phyloP scores from a whole-genome alignment of 2,797 vertebrate genomes.

The Amphiprion clarkii region DNA sequence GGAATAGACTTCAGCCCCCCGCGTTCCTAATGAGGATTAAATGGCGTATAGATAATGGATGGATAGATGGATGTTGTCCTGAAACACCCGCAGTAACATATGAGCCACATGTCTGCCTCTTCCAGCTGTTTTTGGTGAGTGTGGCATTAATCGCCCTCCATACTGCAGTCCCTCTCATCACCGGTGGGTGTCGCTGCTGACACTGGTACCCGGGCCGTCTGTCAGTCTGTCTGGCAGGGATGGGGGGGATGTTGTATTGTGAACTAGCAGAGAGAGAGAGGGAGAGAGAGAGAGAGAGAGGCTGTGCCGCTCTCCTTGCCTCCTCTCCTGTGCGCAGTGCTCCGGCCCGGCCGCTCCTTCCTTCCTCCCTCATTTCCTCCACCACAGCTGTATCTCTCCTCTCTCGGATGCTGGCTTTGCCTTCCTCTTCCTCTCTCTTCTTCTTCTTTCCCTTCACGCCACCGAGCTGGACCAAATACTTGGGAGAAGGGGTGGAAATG shows the following conservation, averaged over 20 bases:
- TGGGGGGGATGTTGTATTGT: slow-evolving; percentile 62
- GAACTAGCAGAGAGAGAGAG: slow-evolving; percentile 51
- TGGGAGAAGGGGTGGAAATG: slow-evolving; percentile 69
- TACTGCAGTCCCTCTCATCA: slow-evolving; percentile 32
- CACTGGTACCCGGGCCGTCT: slow-evolving; percentile 66
- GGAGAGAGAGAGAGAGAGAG: slow-evolving; percentile 61
- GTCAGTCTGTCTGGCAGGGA: slow-evolving; percentile 71
- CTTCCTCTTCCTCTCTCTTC: slow-evolving; percentile 3
- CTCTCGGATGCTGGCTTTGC: slow-evolving; percentile 72
- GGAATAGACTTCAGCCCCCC: too few relatives aligned
- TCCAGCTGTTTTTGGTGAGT: slow-evolving; percentile 21
- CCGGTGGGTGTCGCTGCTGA: slow-evolving; percentile 80
- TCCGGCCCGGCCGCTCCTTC: slow-evolving; percentile 79
- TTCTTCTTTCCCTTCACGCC: slow-evolving; percentile 28
- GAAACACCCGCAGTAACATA: neutral
- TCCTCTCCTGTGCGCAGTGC: slow-evolving; percentile 83
- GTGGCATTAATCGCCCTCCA: slow-evolving; percentile 23
- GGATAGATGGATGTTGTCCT: neutral
- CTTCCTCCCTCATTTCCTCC: slow-evolving; percentile 69
- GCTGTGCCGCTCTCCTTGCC: slow-evolving; percentile 71
- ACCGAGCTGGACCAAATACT: slow-evolving; percentile 62
- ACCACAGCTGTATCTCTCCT: slow-evolving; percentile 69
- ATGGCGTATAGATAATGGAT: too few relatives aligned
- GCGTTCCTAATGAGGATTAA: too few relatives aligned
- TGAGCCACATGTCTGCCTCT: neutral